These are phyloP conservation scores for Coptodon rendalli DNA, from an alignment of 2,113 vertebrate species.

Conservation along the genomic window DNA sequence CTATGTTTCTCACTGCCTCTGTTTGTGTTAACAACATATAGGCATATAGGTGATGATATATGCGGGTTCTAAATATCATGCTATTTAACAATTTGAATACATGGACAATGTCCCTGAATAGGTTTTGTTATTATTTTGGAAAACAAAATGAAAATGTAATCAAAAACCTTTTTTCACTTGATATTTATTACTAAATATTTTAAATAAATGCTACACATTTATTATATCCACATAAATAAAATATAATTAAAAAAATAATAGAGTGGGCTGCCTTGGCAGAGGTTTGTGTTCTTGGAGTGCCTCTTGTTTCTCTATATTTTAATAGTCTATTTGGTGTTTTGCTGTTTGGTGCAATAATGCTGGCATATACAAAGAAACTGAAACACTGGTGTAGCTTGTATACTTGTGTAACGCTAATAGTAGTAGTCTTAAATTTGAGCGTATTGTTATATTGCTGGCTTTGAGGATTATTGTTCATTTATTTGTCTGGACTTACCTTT, in stretches of 20 bases:
- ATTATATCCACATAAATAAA: background rate
- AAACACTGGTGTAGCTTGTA: background rate
- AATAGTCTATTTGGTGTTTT: background rate
- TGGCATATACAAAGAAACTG: background rate
- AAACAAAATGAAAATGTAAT: background rate
- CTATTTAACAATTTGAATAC: background rate
- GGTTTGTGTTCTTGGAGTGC: background rate
- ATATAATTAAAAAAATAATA: background rate
- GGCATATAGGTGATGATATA: background rate
- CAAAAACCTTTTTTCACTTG: background rate
- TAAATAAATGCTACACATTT: background rate
- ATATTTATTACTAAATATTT: background rate
- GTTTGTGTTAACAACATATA: background rate
- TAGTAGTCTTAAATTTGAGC: background rate
- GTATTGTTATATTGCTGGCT: background rate
- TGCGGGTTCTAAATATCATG: background rate
- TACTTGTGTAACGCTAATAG: background rate
- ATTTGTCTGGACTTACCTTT: background rate
- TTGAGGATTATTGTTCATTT: background rate
- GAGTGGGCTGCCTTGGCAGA: background rate
- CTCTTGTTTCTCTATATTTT: background rate
- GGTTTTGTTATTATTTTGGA: background rate
- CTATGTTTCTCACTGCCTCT: background rate
- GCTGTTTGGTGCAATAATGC: background rate
- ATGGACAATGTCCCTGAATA: background rate